Evolutionary conservation across 2,797 vertebrate species (phyloP).

Genomic region (Thunnus albacares): DNA sequence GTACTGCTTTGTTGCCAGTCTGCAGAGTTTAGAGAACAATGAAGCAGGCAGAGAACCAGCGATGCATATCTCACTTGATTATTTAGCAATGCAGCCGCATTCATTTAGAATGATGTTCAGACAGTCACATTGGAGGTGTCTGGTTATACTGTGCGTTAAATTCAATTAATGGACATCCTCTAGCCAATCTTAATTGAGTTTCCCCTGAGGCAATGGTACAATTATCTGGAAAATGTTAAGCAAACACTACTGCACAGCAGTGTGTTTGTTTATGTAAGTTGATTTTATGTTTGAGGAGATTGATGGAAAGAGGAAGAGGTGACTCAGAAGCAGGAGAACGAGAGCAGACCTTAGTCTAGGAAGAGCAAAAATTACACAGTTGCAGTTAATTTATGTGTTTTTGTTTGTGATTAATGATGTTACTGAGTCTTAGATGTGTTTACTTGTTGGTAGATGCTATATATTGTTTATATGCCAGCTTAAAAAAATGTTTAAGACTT

Average conservation of each 20-base stretch:
- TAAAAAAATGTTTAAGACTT: neutral
- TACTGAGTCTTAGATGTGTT: neutral
- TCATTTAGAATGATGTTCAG: constrained; percentile 43
- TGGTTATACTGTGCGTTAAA: constrained; percentile 54
- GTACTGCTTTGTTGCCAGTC: constrained; percentile 16
- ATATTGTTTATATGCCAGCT: neutral
- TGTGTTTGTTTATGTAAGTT: constrained; percentile 50
- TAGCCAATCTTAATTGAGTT: constrained; percentile 65
- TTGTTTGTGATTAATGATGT: constrained; percentile 7
- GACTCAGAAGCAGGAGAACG: constrained; percentile 1
- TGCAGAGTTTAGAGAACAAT: constrained; percentile 30
- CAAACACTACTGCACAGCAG: constrained; percentile 36
- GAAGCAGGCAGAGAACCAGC: constrained; percentile 7
- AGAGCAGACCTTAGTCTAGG: constrained; percentile 1
- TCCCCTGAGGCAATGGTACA: constrained; percentile 39
- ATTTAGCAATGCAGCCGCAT: constrained; percentile 33
- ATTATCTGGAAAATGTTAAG: constrained; percentile 55
- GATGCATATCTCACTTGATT: constrained; percentile 25
- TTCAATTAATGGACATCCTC: constrained; percentile 73
- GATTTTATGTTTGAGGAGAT: constrained; percentile 55
- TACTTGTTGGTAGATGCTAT: constrained; percentile 1
- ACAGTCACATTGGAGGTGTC: constrained; percentile 57
- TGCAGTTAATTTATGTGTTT: neutral
- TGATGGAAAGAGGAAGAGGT: constrained; percentile 55
- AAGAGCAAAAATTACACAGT: neutral